A percentile compares a stretch with the other conserved stretches of the same genome.
These are phyloP conservation scores for Podabrus alpinus DNA, from an alignment of 2,888 invertebrate species.

Conservation along the genomic window DNA sequence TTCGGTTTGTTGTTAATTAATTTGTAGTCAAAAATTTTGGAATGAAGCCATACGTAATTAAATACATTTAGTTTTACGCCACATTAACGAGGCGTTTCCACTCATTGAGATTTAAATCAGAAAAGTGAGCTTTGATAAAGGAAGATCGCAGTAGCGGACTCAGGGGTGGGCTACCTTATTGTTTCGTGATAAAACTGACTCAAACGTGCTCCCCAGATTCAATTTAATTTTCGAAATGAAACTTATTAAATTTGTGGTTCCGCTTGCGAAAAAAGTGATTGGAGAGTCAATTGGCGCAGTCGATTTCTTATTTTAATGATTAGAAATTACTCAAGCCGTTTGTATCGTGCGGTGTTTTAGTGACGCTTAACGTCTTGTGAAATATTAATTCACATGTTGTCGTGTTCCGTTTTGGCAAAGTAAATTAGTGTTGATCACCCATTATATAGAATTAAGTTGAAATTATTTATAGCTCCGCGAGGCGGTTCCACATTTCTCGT, in stretches of 20 bases:
- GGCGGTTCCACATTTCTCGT: conserved; percentile 11
- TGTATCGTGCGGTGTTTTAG: background rate
- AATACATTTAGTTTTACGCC: conserved; percentile 5
- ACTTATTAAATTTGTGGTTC: background rate
- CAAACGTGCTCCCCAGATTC: no score
- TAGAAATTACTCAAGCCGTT: background rate
- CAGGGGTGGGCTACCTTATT: background rate
- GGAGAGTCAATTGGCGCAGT: background rate
- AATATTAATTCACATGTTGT: background rate
- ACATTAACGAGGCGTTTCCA: conserved; percentile 1
- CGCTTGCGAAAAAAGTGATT: background rate
- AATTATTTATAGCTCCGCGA: background rate
- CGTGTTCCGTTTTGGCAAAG: conserved; percentile 4
- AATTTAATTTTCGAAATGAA: background rate
- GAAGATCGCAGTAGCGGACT: background rate
- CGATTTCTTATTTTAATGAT: background rate
- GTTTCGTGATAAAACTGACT: background rate
- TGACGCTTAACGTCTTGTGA: background rate
- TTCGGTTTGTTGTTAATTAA: background rate
- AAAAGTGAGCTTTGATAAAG: background rate
- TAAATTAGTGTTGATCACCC: background rate
- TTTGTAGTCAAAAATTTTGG: conserved; percentile 1
- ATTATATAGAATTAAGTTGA: conserved; percentile 2
- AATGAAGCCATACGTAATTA: conserved; percentile 1
- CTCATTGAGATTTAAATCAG: background rate